Percentiles rank a stretch among this genome's conserved stretches.
Evolutionary conservation across 2,797 vertebrate genomes (phyloP).

Genomic region (Periparus ater): DNA sequence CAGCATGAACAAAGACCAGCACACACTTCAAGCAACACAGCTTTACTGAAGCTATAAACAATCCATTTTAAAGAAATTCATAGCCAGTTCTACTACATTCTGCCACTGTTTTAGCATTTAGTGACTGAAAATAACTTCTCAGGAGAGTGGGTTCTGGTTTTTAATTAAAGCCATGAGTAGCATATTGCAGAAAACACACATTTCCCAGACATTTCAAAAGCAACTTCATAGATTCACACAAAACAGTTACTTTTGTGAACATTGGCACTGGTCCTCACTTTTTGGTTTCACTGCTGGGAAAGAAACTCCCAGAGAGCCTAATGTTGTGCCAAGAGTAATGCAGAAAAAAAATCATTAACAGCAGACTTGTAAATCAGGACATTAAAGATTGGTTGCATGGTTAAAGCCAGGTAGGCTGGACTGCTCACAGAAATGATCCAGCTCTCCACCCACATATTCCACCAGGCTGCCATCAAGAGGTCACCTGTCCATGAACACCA

Average conservation of each 20-base stretch:
- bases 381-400: not conserved
- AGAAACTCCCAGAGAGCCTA: not conserved
- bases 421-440: not conserved
- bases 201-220: not conserved
- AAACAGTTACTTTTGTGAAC: not conserved
- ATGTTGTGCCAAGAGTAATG: not conserved
- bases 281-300: not conserved
- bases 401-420: not conserved
- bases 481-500: not conserved
- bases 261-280: not conserved
- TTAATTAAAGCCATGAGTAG: not conserved
- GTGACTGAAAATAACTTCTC: not conserved
- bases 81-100: not conserved
- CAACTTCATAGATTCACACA: not conserved
- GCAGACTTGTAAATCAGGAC: not conserved
- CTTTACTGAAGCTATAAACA: not conserved
- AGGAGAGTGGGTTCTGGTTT: not conserved
- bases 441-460: too few species aligned
- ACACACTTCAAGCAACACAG: accelerated
- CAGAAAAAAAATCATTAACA: not conserved
- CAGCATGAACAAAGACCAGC: not conserved
- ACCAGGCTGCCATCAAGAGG: not conserved
- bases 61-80: not conserved
- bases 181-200: not conserved
- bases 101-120: not conserved